Base-by-base conservation (phyloP, 2,797 vertebrate species). In the Fistularia tabacaria region DNA sequence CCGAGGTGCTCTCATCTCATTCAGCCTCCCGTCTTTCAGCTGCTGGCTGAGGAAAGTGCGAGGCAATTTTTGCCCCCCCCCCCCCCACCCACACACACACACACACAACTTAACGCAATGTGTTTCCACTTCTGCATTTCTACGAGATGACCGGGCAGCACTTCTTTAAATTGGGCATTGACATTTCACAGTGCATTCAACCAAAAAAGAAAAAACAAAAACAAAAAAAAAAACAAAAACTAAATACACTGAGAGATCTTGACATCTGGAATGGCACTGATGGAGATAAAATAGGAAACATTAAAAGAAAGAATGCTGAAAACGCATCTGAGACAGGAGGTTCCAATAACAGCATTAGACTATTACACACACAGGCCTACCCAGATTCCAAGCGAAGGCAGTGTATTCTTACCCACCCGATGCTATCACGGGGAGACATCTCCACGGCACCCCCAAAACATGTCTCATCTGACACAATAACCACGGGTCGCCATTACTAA, bases 381-480 rank as follows among this genome's bases (percentile, higher is more conserved):
- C 14, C 45, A 14, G n/a, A 13, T 14, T 45, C 9, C 10, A 12
- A 45, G 3, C 59, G 38, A 74, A 69, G 64, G 62, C 49, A 49
- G 36, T 0, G 14, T 25, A 38, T 60, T 66, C 53, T 47, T 51
- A 57, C 38, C 53, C 66, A 57, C 36, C 51, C 64, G 59, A 68
- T 37, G 38, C 12, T 85, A 83, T 84, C 77, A 10, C 56, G 51
- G 54, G 55, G 62, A 83, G 77, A 76, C 76, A 83, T 87, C 80
- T 84, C 65, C 45, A 39, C 38, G 6, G 14, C 53, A n/a, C 59
- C 58, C 66, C 56, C 25, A 25, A 76, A 81, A 77, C 62, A 76
- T 25, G 40, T 77, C 80, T 87, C 79, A 66, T 76, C 71, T 84
- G 70, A 81, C 79, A 85, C 73, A 74, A 72, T 66, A 85, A 71